Evolutionary conservation across 2,888 invertebrate species (phyloP), one percentile per base, ranked within the genome.

Genomic region (Clostera curtula): DNA sequence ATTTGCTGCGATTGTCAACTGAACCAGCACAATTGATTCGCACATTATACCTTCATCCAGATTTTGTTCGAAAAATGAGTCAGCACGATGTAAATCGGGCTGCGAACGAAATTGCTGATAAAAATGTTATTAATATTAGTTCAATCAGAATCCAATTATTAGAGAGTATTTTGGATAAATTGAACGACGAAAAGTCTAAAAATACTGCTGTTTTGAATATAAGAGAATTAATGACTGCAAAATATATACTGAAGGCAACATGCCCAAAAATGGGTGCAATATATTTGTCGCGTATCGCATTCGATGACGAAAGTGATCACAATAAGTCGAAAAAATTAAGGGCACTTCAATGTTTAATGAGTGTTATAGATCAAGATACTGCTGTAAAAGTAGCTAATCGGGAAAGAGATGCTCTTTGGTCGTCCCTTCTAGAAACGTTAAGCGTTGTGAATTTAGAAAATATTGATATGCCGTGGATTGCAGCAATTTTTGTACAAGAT

Each of bases 241-340:
- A 84, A 49, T 84, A 82, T 49, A 83, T 85, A 48, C 51, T 85
- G 10, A 82, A 75, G 58, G 84, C 80, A 26, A 83, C 84, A 9
- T 83, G 84, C 43, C 75, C 80, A 9, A 84, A 82, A 66, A 80
- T 84, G 79, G 76, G 80, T 3, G 84, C 83, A 7, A 77, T 84
- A 40, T 84, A 85, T 47, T 57, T 85, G 39, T 82, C 80, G 7
- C 64, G 83, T 27, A 83, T 84, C 29, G 83, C 76, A 9, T 74
- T 82, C 42, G 83, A 83, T 31, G 80, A 80, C 31, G 83, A 79
- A 22, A 72, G 70, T 43, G 77, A 80, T 41, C 66, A 68, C 35
- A 79, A 83, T 29, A 82, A 79, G 52, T 59, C 63, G 31, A 85
- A 80, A 49, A 82, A 83, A 56, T 56, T 85, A 40, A 59, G 80